Percentiles rank a stretch among this genome's conserved stretches.
These are phyloP conservation scores for Coracias cyanogaster DNA, from an alignment of 2,797 vertebrate genomes.

Conservation along the genomic window DNA sequence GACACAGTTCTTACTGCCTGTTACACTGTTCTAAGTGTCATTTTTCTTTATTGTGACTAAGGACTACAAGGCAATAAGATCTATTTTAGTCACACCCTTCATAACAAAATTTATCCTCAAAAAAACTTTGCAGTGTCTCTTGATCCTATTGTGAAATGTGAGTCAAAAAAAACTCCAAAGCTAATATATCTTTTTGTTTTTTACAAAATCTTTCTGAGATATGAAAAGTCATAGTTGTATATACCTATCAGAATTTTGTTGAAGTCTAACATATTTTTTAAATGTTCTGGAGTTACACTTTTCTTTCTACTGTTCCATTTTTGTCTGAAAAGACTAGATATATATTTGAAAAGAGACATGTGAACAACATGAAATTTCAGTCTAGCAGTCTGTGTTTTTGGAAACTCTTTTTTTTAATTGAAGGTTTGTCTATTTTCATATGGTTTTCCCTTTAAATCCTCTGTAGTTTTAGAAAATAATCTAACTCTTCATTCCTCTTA, in stretches of 20 bases:
- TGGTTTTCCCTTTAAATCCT: constrained; percentile 66
- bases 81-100: constrained; percentile 14
- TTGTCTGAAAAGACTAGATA: constrained; percentile 50
- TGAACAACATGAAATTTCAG: constrained; percentile 55
- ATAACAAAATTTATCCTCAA: constrained; percentile 2
- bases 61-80: neutral
- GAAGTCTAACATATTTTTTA: constrained; percentile 20
- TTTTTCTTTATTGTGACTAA: constrained; percentile 1
- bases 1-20: neutral
- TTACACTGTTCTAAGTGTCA: neutral
- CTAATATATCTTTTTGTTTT: constrained; percentile 14
- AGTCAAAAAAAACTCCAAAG: neutral
- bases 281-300: constrained; percentile 39
- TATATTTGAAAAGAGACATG: constrained; percentile 53
- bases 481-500: constrained; percentile 59
- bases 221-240: constrained; percentile 26
- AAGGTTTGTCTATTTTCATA: constrained; percentile 70
- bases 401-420: constrained; percentile 56
- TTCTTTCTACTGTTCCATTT: constrained; percentile 51
- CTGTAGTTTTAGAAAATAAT: constrained; percentile 57
- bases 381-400: constrained; percentile 55
- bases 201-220: constrained; percentile 27
- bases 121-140: neutral
- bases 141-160: constrained; percentile 20
- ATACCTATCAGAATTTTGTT: constrained; percentile 34